Conservation (phyloP, 2,888 invertebrate genomes). For the Heliconius cydno region DNA sequence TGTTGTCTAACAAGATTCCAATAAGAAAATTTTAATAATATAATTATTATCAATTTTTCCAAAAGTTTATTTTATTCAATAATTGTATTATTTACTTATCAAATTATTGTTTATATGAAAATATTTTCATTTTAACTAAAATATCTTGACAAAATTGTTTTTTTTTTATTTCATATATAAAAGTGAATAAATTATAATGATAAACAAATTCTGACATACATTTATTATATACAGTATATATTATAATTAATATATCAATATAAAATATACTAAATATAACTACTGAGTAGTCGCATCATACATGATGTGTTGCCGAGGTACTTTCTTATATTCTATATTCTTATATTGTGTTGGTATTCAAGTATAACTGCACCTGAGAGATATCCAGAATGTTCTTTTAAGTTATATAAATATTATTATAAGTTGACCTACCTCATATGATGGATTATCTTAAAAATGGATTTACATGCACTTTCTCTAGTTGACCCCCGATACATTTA, state of each 20-base stretch:
- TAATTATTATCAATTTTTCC: not conserved
- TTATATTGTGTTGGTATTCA: not conserved
- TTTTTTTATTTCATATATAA: not conserved
- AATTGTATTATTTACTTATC: not conserved
- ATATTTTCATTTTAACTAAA: not conserved
- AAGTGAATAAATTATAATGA: not conserved
- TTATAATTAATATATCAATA: not conserved
- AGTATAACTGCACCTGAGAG: constrained; percentile 31
- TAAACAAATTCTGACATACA: too few species aligned
- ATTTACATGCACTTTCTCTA: constrained; percentile 40
- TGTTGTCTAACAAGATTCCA: constrained; percentile 28
- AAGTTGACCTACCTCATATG: constrained; percentile 47
- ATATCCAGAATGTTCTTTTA: constrained; percentile 42
- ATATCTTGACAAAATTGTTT: not conserved
- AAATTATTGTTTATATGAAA: not conserved
- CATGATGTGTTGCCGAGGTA: not conserved
- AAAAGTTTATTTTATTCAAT: not conserved
- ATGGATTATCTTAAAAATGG: constrained; percentile 37
- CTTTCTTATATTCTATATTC: not conserved
- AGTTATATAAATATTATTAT: constrained; percentile 44
- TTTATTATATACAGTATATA: not conserved
- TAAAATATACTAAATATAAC: not conserved
- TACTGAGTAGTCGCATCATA: not conserved
- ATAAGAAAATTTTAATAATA: constrained; percentile 22
- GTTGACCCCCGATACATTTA: constrained; percentile 45